phyloP scores from a whole-genome alignment of 1,140 invertebrate genomes.

The Drosophila guanche region DNA sequence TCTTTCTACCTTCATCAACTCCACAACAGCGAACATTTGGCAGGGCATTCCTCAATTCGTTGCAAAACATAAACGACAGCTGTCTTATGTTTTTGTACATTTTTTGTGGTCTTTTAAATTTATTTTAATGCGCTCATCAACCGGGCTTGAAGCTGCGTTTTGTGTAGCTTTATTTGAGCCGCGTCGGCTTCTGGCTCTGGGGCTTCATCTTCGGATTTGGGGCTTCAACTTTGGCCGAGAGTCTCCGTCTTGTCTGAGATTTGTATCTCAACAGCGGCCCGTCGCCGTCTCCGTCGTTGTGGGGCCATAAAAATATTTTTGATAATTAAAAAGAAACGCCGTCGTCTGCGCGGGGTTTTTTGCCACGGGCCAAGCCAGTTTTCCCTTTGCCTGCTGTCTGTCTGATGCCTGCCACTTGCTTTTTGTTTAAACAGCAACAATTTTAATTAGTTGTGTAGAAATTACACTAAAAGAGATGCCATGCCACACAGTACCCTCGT shows the following conservation, averaged over 20 bases:
- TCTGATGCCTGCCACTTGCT: constrained; percentile 40
- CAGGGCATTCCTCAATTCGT: constrained; percentile 36
- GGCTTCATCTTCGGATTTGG: not conserved
- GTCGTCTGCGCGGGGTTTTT: constrained; percentile 50
- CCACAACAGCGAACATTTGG: not conserved
- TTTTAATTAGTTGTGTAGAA: constrained; percentile 67
- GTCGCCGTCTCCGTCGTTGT: constrained; percentile 9
- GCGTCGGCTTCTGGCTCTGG: constrained; percentile 51
- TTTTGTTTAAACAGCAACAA: constrained; percentile 37
- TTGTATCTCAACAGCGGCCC: constrained; percentile 50
- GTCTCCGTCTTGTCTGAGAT: constrained; percentile 40
- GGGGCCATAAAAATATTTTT: constrained; percentile 69
- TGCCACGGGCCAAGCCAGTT: constrained; percentile 77
- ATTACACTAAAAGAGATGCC: constrained; percentile 48
- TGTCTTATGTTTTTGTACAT: constrained; percentile 27
- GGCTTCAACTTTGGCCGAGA: not conserved
- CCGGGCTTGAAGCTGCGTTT: constrained; percentile 42
- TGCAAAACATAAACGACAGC: not conserved
- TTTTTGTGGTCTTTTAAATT: constrained; percentile 73
- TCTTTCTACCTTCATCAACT: too few species aligned
- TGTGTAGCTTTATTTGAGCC: constrained; percentile 49
- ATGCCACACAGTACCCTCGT: constrained; percentile 5
- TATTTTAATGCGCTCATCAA: constrained; percentile 71
- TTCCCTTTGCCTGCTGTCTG: constrained; percentile 11
- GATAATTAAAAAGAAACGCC: constrained; percentile 77